These are phyloP conservation scores for Channallabes apus DNA, from an alignment of 2,797 vertebrate species.

Conservation along the genomic window DNA sequence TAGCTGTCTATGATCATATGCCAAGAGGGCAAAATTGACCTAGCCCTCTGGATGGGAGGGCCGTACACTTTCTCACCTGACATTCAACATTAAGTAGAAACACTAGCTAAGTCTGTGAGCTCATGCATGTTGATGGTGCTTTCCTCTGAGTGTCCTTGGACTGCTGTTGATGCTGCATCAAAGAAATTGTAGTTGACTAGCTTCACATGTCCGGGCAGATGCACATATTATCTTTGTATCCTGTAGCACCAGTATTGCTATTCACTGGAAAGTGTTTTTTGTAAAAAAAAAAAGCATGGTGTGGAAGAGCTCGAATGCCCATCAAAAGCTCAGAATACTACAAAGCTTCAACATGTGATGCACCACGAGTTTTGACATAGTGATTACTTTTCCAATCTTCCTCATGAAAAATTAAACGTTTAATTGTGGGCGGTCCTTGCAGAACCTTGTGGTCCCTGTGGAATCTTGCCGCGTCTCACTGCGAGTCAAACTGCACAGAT, in stretches of 20 bases:
- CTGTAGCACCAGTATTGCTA: background rate
- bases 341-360: too few species aligned
- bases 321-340: background rate
- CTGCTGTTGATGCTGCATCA: background rate
- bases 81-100: background rate
- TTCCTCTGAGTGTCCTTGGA: background rate
- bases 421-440: too few species aligned
- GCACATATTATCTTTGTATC: background rate
- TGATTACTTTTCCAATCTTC: too few species aligned
- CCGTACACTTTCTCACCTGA: background rate
- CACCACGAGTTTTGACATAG: too few species aligned
- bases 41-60: background rate
- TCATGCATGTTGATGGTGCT: background rate
- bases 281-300: background rate
- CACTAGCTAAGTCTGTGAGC: background rate
- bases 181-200: background rate
- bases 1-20: background rate
- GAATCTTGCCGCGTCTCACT: too few species aligned
- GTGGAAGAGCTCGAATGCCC: background rate
- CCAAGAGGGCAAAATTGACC: background rate
- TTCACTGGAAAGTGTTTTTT: too few species aligned
- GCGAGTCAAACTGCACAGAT: too few species aligned
- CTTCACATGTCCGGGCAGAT: background rate
- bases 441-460: too few species aligned
- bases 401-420: too few species aligned